phyloP scores from a whole-genome alignment of 2,113 vertebrate species.

The Panthera leo region DNA sequence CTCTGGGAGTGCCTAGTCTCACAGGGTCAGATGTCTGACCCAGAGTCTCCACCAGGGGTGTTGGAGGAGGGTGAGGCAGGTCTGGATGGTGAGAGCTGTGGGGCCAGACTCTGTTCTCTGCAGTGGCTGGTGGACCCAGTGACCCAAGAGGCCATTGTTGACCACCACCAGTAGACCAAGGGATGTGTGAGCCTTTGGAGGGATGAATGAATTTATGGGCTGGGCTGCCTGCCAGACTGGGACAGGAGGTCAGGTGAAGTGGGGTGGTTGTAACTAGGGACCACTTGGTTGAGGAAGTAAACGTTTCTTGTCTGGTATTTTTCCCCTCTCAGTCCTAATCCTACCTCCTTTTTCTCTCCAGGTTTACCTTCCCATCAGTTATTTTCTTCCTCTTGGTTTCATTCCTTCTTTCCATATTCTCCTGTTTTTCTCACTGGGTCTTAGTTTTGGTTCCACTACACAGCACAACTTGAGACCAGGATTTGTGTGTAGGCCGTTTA shows the following conservation, averaged over 20 bases:
- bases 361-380: background rate
- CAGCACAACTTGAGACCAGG: background rate
- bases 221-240: background rate
- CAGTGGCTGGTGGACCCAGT: background rate
- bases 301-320: background rate
- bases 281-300: background rate
- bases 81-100: background rate
- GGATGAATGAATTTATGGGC: background rate
- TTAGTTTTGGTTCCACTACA: background rate
- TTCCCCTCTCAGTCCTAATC: background rate
- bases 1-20: background rate
- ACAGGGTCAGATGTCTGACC: background rate
- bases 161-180: fast-evolving
- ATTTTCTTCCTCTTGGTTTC: background rate
- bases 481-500: background rate
- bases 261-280: background rate
- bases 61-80: background rate
- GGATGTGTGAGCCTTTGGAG: background rate
- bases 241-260: background rate
- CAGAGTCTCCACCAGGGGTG: background rate
- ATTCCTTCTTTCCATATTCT: background rate
- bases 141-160: background rate
- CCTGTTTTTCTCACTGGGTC: background rate
- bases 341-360: background rate
- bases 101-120: background rate